These are phyloP conservation scores for Prorops nasuta DNA, from an alignment of 1,140 invertebrate species.

Conservation along the genomic window DNA sequence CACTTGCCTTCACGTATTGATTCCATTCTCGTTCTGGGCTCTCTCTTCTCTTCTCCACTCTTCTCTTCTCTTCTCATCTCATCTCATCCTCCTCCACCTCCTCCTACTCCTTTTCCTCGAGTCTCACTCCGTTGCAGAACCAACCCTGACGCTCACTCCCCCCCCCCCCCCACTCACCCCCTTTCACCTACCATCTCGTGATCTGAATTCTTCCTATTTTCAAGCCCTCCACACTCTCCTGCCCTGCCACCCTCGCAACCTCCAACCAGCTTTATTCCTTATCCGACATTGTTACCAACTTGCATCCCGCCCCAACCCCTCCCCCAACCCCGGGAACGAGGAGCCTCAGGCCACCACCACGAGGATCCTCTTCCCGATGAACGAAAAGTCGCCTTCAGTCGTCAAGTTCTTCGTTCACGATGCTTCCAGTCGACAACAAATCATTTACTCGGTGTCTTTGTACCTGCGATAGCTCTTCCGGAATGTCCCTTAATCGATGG, in stretches of 20 bases:
- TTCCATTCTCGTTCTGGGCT: slow-evolving; percentile 43
- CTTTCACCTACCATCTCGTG: slow-evolving; percentile 31
- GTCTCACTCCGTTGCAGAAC: slow-evolving; percentile 10
- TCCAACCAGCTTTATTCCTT: slow-evolving; percentile 39
- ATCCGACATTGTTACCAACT: slow-evolving; percentile 50
- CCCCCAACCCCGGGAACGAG: not conserved
- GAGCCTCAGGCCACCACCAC: not conserved
- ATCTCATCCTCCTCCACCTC: slow-evolving; percentile 28
- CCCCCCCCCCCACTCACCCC: slow-evolving; percentile 1
- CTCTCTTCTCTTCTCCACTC: slow-evolving; percentile 17
- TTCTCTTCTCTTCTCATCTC: not conserved
- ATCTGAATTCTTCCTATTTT: slow-evolving; percentile 50
- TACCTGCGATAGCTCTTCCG: too few species aligned
- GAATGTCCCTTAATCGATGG: too few species aligned
- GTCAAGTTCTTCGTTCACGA: too few species aligned
- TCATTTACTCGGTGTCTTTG: too few species aligned
- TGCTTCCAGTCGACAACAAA: too few species aligned
- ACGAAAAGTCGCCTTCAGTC: too few species aligned
- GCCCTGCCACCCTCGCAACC: slow-evolving; percentile 8
- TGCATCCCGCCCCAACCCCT: slow-evolving; percentile 18
- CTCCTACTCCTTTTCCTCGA: slow-evolving; percentile 19
- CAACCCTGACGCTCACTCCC: slow-evolving; percentile 24
- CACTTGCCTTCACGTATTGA: slow-evolving; percentile 46
- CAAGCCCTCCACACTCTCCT: slow-evolving; percentile 15
- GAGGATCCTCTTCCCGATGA: slow-evolving; percentile 19